Evolutionary conservation across 2,888 invertebrate species (phyloP).

Genomic region (Cremastinae sp.): DNA sequence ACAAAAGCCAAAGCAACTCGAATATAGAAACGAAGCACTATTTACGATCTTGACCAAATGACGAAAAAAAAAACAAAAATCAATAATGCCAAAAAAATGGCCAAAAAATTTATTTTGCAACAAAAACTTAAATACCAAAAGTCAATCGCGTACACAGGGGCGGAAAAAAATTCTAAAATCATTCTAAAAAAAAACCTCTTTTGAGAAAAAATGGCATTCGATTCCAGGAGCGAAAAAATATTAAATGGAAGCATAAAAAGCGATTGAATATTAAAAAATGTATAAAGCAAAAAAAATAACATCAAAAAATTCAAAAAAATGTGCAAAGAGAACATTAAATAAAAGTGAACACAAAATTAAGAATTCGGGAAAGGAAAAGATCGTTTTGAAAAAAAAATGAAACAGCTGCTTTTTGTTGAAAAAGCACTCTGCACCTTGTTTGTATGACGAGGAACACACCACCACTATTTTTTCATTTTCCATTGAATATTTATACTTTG

Average conservation of each 20-base stretch:
- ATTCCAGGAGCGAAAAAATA: too few relatives aligned
- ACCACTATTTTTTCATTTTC: conserved; percentile 72
- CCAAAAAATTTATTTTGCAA: too few relatives aligned
- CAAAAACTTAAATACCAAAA: too few relatives aligned
- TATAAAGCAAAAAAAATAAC: too few relatives aligned
- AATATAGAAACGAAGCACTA: conserved; percentile 65
- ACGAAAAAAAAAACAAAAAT: neutral
- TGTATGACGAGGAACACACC: conserved; percentile 53
- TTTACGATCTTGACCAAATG: conserved; percentile 61
- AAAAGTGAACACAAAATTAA: too few relatives aligned
- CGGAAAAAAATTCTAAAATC: too few relatives aligned
- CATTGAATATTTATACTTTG: conserved; percentile 76
- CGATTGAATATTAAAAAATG: too few relatives aligned
- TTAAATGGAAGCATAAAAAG: too few relatives aligned
- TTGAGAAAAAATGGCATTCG: too few relatives aligned
- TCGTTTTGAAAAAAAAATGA: conserved; percentile 41
- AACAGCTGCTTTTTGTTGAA: conserved; percentile 50
- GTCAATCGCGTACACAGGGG: too few relatives aligned
- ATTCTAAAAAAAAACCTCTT: too few relatives aligned
- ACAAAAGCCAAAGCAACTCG: conserved; percentile 64
- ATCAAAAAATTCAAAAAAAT: conserved; percentile 4
- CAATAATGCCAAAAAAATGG: too few relatives aligned
- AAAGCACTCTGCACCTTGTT: conserved; percentile 58
- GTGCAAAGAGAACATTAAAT: conserved; percentile 25
- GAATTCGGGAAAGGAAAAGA: conserved; percentile 33